phyloP scores from a whole-genome alignment of 2,113 vertebrate genomes.

The Catharus bicknelli region DNA sequence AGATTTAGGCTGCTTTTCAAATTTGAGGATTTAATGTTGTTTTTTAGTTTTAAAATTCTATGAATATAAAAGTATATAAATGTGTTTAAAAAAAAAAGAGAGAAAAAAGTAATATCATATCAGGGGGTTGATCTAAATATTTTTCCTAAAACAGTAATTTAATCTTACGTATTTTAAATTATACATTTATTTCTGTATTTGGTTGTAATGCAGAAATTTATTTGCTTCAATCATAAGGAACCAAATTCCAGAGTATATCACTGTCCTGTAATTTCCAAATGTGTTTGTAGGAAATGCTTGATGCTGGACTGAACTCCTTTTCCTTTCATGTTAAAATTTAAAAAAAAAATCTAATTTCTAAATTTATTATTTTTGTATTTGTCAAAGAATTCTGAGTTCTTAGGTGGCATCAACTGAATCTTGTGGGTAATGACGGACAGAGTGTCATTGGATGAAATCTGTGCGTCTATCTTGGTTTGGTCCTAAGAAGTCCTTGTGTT shows the following conservation, averaged over 20 bases:
- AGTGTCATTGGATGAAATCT: background rate
- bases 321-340: background rate
- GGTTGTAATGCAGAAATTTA: background rate
- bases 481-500: background rate
- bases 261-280: background rate
- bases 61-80: background rate
- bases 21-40: background rate
- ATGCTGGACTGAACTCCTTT: background rate
- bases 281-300: background rate
- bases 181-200: background rate
- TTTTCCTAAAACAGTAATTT: background rate
- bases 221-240: background rate
- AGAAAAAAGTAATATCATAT: accelerated
- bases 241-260: background rate
- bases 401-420: background rate
- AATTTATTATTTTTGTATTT: background rate
- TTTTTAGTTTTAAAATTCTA: background rate
- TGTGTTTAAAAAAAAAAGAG: background rate
- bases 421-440: background rate
- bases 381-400: background rate
- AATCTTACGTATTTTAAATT: background rate
- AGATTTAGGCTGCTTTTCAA: background rate
- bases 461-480: background rate
- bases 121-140: background rate
- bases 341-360: background rate